phyloP scores from a whole-genome alignment of 1,140 invertebrate species.

The Philotrypesis tridentata region DNA sequence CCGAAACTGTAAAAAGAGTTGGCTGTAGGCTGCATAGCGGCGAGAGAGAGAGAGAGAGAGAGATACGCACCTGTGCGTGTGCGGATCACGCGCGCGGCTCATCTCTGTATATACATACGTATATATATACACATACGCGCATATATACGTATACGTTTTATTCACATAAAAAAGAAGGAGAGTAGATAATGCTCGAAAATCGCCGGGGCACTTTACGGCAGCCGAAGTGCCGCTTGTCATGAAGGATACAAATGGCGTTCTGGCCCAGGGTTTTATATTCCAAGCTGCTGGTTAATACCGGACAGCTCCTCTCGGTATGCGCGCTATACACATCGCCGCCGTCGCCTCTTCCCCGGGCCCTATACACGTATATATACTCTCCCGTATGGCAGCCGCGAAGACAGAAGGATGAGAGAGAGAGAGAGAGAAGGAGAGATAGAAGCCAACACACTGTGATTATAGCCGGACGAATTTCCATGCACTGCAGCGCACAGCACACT shows the following conservation, averaged over 20 bases:
- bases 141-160: neutral
- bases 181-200: slow-evolving; percentile 38
- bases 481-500: slow-evolving; percentile 42
- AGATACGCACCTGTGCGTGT: neutral
- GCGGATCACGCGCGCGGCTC: too few species aligned
- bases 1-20: slow-evolving; percentile 25
- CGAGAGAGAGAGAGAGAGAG: neutral
- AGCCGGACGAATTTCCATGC: slow-evolving; percentile 56
- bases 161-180: slow-evolving; percentile 9
- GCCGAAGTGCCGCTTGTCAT: slow-evolving; percentile 41
- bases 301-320: neutral
- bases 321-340: too few species aligned
- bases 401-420: too few species aligned
- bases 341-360: neutral
- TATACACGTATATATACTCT: too few species aligned
- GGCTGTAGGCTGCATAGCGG: neutral
- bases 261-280: slow-evolving; percentile 2
- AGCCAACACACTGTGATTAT: slow-evolving; percentile 39
- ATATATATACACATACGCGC: too few species aligned
- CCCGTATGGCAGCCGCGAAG: too few species aligned
- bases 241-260: slow-evolving; percentile 42
- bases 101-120: too few species aligned
- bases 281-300: neutral
- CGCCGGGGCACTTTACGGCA: slow-evolving; percentile 18
- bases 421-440: neutral